These are phyloP conservation scores for Sipha maydis DNA, from an alignment of 2,888 invertebrate genomes.

Conservation along the genomic window DNA sequence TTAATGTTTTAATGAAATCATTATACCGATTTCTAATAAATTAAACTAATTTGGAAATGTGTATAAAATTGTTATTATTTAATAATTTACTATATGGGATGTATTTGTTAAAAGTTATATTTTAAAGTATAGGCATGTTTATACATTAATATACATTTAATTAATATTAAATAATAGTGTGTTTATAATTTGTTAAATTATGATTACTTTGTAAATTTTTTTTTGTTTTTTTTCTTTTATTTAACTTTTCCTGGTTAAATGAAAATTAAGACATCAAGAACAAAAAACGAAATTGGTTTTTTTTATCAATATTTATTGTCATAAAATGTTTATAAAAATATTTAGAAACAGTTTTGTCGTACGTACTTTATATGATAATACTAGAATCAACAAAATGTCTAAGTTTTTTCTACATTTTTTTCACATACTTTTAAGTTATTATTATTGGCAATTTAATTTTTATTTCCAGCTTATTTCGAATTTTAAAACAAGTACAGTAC, in stretches of 20 bases:
- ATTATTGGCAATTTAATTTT: not conserved
- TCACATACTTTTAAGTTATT: not conserved
- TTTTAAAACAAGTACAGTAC: not conserved
- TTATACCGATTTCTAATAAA: not conserved
- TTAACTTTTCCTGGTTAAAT: not conserved
- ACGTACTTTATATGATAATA: not conserved
- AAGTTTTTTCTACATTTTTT: not conserved
- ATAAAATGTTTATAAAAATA: not conserved
- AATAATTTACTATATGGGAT: not conserved
- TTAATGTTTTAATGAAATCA: not conserved
- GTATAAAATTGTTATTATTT: constrained; percentile 21
- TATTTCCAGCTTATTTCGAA: not conserved
- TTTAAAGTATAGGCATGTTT: constrained; percentile 46
- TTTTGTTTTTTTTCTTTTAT: not conserved
- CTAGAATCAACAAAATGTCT: not conserved
- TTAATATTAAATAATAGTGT: constrained; percentile 27
- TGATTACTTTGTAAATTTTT: not conserved
- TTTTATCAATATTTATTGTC: not conserved
- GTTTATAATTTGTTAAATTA: constrained; percentile 35
- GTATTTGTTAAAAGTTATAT: constrained; percentile 33
- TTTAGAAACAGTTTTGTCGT: not conserved
- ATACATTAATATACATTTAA: constrained; percentile 26
- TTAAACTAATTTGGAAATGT: constrained; percentile 3
- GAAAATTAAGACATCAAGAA: no score
- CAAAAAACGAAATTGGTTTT: not conserved